Base-by-base conservation (phyloP, 2,888 invertebrate genomes). In the Baccha elongata region DNA sequence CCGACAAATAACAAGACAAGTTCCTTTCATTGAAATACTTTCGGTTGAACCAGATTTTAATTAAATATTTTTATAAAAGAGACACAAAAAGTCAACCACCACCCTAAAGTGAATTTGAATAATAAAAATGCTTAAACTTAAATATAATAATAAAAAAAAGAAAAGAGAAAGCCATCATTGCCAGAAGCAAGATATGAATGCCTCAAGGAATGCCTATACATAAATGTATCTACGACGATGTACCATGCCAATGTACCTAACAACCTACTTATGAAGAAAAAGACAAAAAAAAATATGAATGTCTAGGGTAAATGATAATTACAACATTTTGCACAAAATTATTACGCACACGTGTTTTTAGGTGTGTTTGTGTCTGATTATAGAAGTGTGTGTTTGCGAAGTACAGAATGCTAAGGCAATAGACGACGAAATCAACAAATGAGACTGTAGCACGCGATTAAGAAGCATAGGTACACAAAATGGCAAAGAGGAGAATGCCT, bases 21-120 rank as follows among this genome's bases (percentile, higher is more conserved):
- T 58, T 46, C 44, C 37, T 46, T 48, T 65, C 71, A 76, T 72
- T 81, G 81, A 81, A 81, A 81, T 76, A 72, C 71, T 76, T 81
- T 81, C 48, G 26, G 35, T 35, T 81, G 81, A 81, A 71, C 67
- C 46, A 81, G 53, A 81, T 81, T 81, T 81, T 67, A 81, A 81
- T 81, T 81, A 81, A 71, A 76, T 76, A 68, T 74, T 60, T 68
- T 74, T 40, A 58, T 40, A 44, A 55, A 69, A 42, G 50, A 60
- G 32, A 26, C 23, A 74, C 21, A 44, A 53, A 37, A 53, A 72
- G 53, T 26, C 26, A 46, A 62, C 11, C 17, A 58, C 37, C 21
- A 68, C 23, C 17, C 26, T 19, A 1, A 32, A 40, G 48, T 32
- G 40, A 71, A 42, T 40, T 19, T 42, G 50, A 42, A 64, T 40